A percentile compares a stretch with the other conserved stretches of the same genome.
These are phyloP conservation scores for Sarotherodon lohbergeri DNA, from an alignment of 2,113 vertebrate genomes.

Conservation along the genomic window DNA sequence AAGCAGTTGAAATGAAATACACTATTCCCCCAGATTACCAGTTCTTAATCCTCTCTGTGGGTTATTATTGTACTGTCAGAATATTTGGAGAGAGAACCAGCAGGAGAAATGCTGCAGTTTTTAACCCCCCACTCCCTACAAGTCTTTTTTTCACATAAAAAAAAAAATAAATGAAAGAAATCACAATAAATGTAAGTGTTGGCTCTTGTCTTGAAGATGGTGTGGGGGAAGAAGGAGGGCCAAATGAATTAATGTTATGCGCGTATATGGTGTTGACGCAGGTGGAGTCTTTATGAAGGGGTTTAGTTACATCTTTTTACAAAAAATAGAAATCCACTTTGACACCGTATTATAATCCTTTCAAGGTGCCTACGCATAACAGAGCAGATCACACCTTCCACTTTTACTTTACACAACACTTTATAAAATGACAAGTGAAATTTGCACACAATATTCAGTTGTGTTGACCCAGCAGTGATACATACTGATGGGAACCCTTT, in stretches of 20 bases:
- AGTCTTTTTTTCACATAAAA: background rate
- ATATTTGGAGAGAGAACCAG: conserved; percentile 30
- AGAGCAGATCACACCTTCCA: conserved; percentile 20
- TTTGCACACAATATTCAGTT: background rate
- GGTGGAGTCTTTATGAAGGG: conserved; percentile 1
- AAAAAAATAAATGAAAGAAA: background rate
- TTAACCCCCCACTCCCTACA: background rate
- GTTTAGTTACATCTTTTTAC: conserved; percentile 35
- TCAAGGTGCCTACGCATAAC: conserved; percentile 39
- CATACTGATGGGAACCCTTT: background rate
- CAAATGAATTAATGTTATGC: conserved; percentile 11
- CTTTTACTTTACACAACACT: background rate
- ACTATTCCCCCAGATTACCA: conserved; percentile 44
- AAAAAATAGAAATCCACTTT: conserved; percentile 26
- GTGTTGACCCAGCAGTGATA: background rate
- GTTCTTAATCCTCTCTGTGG: conserved; percentile 50
- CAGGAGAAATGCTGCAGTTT: background rate
- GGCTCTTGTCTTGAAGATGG: conserved; percentile 1
- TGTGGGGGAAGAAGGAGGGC: background rate
- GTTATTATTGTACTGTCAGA: conserved; percentile 50
- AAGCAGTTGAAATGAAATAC: conserved; percentile 26
- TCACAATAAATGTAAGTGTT: background rate
- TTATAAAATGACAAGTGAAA: background rate
- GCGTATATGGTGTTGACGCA: background rate
- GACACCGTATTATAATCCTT: conserved; percentile 45